Evolutionary conservation across 2,888 invertebrate species (phyloP).

Genomic region (Ichneumoninae sp.): DNA sequence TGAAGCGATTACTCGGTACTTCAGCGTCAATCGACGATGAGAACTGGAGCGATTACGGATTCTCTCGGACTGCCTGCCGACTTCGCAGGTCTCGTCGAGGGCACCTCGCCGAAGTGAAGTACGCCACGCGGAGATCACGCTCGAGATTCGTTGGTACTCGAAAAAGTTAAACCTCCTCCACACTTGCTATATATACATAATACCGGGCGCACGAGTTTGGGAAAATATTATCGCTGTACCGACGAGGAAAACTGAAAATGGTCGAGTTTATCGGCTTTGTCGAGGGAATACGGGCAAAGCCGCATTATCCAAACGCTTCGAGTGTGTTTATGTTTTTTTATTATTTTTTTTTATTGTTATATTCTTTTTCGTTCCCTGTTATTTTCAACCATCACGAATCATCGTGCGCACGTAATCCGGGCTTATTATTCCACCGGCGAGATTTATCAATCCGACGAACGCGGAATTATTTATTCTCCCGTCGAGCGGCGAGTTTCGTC

Average conservation of each 20-base stretch:
- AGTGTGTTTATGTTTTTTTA: conserved; percentile 4
- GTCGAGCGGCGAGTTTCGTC: conserved; percentile 26
- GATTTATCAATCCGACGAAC: conserved; percentile 23
- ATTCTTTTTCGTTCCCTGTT: neutral
- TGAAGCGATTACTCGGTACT: conserved; percentile 12
- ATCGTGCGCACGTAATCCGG: conserved; percentile 40
- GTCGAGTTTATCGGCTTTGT: conserved; percentile 50
- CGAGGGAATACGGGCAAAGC: conserved; percentile 40
- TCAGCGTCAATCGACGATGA: neutral
- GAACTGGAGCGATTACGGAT: neutral
- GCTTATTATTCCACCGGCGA: conserved; percentile 35
- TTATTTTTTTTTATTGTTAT: neutral
- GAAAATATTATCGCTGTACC: conserved; percentile 18
- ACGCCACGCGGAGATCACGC: neutral
- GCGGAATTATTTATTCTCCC: conserved; percentile 12
- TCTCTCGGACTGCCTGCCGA: neutral
- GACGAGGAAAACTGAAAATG: conserved; percentile 49
- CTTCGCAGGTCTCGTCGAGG: neutral
- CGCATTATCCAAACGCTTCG: conserved; percentile 16
- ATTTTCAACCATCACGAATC: conserved; percentile 32
- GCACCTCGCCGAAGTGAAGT: neutral
- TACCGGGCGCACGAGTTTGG: conserved; percentile 18
- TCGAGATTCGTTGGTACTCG: conserved; percentile 14
- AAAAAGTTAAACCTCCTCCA: conserved; percentile 40
- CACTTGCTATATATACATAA: conserved; percentile 26